A percentile compares a stretch with the other conserved stretches of the same genome.
phyloP scores from a whole-genome alignment of 2,797 vertebrate species.

The Microcaecilia unicolor region DNA sequence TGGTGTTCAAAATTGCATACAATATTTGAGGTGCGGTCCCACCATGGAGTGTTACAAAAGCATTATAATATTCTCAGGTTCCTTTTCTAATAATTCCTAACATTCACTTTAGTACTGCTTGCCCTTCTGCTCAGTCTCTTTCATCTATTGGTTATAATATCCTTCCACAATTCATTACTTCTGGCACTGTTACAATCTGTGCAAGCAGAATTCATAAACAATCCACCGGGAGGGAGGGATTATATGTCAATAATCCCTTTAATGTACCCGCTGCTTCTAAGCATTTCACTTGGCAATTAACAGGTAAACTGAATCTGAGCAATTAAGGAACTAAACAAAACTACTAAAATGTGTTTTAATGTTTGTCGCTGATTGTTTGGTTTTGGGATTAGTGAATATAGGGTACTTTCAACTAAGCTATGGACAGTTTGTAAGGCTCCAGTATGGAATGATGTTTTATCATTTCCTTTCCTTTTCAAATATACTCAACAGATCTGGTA shows the following conservation, averaged over 20 bases:
- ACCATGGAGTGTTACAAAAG: no score
- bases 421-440: slow-evolving; percentile 28
- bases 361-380: slow-evolving; percentile 59
- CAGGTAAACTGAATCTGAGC: slow-evolving; percentile 78
- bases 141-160: slow-evolving; percentile 23
- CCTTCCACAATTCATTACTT: slow-evolving; percentile 43
- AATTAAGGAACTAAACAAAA: slow-evolving; percentile 77
- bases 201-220: slow-evolving; percentile 61
- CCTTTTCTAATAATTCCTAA: no score
- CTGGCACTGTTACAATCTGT: slow-evolving; percentile 45
- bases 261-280: slow-evolving; percentile 82
- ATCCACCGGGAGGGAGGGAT: slow-evolving; percentile 79
- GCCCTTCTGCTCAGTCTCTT: no score
- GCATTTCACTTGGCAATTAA: slow-evolving; percentile 82
- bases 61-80: no score
- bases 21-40: no score
- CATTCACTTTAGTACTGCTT: no score
- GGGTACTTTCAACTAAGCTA: slow-evolving; percentile 18
- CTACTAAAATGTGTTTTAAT: slow-evolving; percentile 67
- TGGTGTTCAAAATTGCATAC: no score
- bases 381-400: slow-evolving; percentile 51
- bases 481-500: no score
- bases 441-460: slow-evolving; percentile 12
- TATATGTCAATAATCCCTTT: slow-evolving; percentile 90
- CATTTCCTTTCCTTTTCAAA: slow-evolving; percentile 1